Evolutionary conservation across 2,113 vertebrate species (phyloP).

Genomic region (Pithys albifrons): DNA sequence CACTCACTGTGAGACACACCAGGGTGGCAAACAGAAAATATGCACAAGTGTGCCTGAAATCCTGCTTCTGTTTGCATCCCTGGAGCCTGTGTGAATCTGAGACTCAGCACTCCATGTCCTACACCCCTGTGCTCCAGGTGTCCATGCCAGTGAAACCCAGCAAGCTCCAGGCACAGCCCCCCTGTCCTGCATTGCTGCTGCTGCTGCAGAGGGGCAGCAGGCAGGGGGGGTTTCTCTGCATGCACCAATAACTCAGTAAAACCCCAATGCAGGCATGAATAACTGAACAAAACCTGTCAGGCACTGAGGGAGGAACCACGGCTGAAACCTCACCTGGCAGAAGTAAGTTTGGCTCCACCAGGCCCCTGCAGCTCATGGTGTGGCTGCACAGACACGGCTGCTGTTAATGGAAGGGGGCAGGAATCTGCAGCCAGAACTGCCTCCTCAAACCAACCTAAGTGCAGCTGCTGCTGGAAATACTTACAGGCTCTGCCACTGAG

Average conservation of each 20-base stretch:
- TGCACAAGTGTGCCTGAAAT: not conserved
- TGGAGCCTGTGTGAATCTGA: not conserved
- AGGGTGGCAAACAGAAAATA: not conserved
- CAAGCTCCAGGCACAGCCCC: not conserved
- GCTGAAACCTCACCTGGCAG: not conserved
- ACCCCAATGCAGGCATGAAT: not conserved
- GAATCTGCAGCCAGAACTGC: not conserved
- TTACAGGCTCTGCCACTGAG: not conserved
- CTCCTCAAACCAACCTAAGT: not conserved
- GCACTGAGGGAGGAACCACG: not conserved
- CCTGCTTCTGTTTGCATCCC: not conserved
- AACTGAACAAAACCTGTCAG: not conserved
- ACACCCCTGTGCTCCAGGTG: not conserved
- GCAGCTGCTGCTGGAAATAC: not conserved
- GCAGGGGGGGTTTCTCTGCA: not conserved
- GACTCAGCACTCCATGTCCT: not conserved
- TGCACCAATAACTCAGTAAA: not conserved
- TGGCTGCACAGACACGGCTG: not conserved
- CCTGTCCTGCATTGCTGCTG: not conserved
- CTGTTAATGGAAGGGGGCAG: not conserved
- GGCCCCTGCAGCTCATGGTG: not conserved
- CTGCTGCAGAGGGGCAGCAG: not conserved
- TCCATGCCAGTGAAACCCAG: not conserved
- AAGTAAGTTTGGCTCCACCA: not conserved
- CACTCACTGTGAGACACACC: not conserved